Conservation (phyloP, 1,140 invertebrate species). For the Eupristina koningsbergeri region DNA sequence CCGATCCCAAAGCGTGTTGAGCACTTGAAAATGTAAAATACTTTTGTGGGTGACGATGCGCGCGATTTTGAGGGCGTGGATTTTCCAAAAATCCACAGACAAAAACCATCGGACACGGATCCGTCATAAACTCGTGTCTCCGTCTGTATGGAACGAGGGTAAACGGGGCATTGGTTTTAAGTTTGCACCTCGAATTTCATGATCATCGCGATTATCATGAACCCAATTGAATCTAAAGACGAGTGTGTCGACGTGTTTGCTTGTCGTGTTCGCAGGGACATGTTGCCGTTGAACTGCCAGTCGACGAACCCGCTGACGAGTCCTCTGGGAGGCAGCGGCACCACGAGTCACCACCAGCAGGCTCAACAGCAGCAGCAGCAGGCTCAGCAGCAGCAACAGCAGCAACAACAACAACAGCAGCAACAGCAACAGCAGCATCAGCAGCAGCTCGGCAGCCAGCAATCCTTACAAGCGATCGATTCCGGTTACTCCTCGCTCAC, state of each 20-base stretch:
- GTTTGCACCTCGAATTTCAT: no score
- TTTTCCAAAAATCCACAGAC: background rate
- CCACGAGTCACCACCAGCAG: constrained; percentile 4
- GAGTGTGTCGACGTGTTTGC: background rate
- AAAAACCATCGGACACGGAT: no score
- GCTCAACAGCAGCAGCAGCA: constrained; percentile 48
- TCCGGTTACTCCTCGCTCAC: constrained; percentile 65
- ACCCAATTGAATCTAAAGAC: background rate
- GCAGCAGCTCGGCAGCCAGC: constrained; percentile 52
- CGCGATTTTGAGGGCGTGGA: background rate
- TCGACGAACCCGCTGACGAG: constrained; percentile 30
- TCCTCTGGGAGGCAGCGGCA: background rate
- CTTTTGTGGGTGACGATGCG: background rate
- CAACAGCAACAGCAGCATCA: constrained; percentile 37
- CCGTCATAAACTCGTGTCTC: no score
- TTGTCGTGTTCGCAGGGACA: constrained; percentile 54
- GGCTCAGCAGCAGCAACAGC: constrained; percentile 41
- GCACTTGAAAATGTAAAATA: background rate
- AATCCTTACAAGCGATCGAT: constrained; percentile 62
- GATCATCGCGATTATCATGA: background rate
- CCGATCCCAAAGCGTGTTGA: no score
- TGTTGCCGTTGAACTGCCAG: constrained; percentile 64
- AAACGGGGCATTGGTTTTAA: no score
- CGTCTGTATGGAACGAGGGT: no score
- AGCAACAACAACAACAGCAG: constrained; percentile 40